Percentiles rank a stretch among this genome's conserved stretches.
Conservation (phyloP, 2,113 vertebrate species). For the Barnardius zonarius region DNA sequence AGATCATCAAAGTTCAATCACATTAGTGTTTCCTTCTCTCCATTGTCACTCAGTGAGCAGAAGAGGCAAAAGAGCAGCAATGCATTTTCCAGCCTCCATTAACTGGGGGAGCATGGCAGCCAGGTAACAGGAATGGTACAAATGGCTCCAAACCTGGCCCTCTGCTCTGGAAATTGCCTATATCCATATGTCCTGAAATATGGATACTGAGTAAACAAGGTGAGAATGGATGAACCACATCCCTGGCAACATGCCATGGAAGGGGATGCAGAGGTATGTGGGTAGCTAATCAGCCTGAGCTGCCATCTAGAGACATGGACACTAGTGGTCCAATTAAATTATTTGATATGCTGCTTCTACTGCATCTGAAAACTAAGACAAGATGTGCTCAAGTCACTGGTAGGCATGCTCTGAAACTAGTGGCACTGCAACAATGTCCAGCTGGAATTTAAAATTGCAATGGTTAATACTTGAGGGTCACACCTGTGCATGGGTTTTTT, state of each 20-base stretch:
- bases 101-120: background rate
- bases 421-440: background rate
- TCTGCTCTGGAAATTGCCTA: background rate
- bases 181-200: background rate
- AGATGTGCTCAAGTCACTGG: background rate
- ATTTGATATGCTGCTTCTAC: background rate
- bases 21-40: background rate
- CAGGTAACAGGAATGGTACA: background rate
- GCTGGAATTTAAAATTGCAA: background rate
- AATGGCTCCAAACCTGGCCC: background rate
- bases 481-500: rapidly evolving
- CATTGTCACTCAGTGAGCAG: background rate
- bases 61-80: background rate
- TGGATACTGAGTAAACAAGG: background rate
- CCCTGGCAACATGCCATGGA: background rate
- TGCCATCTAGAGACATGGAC: background rate
- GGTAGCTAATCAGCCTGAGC: background rate
- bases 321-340: background rate
- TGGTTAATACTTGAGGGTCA: background rate
- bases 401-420: background rate
- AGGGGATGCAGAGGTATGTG: background rate
- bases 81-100: background rate
- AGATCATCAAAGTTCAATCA: too few relatives aligned
- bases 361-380: background rate
- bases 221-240: background rate